Percentiles rank a stretch among this genome's conserved stretches.
Evolutionary conservation across 2,888 invertebrate species (phyloP).

Genomic region (Salticus scenicus): DNA sequence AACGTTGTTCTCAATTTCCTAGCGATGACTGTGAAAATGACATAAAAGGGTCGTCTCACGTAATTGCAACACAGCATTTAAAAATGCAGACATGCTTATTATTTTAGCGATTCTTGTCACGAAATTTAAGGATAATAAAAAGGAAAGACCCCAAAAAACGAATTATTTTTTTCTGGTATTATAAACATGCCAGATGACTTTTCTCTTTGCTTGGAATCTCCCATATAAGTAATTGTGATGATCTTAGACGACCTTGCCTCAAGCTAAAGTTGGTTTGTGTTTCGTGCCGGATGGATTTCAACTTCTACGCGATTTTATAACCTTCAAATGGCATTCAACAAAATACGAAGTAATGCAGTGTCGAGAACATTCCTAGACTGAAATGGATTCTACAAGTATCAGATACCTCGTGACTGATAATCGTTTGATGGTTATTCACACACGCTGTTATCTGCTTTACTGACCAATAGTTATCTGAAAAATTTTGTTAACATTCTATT

Average conservation of each 20-base stretch:
- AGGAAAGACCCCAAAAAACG: neutral
- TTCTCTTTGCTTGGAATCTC: neutral
- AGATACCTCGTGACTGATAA: neutral
- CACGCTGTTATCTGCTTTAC: no score
- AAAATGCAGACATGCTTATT: neutral
- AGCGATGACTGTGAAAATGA: conserved; percentile 6
- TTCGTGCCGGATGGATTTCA: conserved; percentile 10
- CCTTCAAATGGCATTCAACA: conserved; percentile 13
- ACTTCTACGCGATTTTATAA: neutral
- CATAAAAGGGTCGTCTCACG: conserved; percentile 38
- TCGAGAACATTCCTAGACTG: neutral
- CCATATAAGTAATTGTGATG: neutral
- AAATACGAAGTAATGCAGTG: neutral
- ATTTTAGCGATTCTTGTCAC: conserved; percentile 18
- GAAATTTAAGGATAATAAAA: neutral
- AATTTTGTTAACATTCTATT: no score
- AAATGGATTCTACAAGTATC: neutral
- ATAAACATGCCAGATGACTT: conserved; percentile 3
- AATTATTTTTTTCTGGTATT: neutral
- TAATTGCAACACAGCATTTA: neutral
- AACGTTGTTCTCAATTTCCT: neutral
- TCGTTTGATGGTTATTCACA: neutral
- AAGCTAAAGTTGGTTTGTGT: neutral
- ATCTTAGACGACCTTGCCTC: neutral
- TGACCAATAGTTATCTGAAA: no score